Evolutionary conservation across 1,140 invertebrate genomes (phyloP), one percentile per base, ranked within the genome.

Genomic region (Megalonaias nervosa): DNA sequence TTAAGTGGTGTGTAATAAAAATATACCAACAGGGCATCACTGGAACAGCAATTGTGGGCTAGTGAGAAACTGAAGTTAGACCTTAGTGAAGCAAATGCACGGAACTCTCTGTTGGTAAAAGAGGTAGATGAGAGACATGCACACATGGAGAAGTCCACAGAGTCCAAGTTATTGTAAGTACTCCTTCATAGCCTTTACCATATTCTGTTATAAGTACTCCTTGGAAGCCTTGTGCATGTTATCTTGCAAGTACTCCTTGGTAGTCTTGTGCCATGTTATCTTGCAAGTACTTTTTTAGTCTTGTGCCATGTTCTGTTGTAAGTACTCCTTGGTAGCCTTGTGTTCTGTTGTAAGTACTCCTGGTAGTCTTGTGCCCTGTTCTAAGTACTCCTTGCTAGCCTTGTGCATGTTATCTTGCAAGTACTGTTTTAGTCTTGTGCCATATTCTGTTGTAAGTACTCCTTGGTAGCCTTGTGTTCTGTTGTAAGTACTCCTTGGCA

Each of bases 111-210:
- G 58, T 89, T 98, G 26, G 96, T 96, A 2, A 94, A 95, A 75
- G 97, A 98, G 90, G 94, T 97, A 2, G 97, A 98, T 87, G 97
- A 98, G 70, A 94, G 95, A 83, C 96, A 97, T 88, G 92, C 93
- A 0, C 93, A 94, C 61, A 92, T 97, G 82, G 96, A 98, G 89
- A 93, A 93, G 75, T 93, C 93, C 48, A 91, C 94, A 68, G 93
- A 94, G 85, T 92, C 93, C 60, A 93, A 94, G 85, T 79, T 93
- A 21, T 84, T 89, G 92, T 92, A 84, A 88, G 90, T 89, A 56
- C 21, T 23, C 55, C 38, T 6, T 48, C 0, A 5, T 48, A 48
- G 6, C 11, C 11, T 48, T 48, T 38, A 11, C 19, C 23, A 58
- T 66, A 38, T 21, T 65, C 13, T 65, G 62, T 65, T 14, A 19